Percentiles rank a stretch among this genome's conserved stretches.
These are phyloP conservation scores for Holcopasites calliopsidis DNA, from an alignment of 1,140 invertebrate species.

Conservation along the genomic window DNA sequence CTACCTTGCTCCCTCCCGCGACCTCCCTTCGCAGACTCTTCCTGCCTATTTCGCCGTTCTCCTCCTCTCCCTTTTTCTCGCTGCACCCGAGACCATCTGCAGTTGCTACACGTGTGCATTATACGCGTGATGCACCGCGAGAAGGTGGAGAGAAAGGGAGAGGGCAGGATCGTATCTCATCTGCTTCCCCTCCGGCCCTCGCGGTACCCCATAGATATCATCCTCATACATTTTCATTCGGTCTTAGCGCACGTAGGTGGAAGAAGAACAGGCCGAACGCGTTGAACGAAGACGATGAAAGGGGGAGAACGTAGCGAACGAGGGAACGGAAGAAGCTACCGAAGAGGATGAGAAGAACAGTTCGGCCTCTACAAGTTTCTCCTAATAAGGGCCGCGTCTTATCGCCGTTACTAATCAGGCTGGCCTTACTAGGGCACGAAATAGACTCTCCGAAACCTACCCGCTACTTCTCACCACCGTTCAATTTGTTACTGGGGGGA, in stretches of 20 bases:
- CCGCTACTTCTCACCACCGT: conserved; percentile 9
- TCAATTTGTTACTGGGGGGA: conserved; percentile 32
- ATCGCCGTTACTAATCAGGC: conserved; percentile 57
- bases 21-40: background rate
- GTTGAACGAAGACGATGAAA: background rate
- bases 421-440: conserved; percentile 56
- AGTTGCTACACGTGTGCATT: conserved; percentile 58
- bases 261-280: conserved; percentile 9
- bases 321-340: background rate
- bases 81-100: conserved; percentile 37
- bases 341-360: conserved; percentile 3
- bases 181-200: conserved; percentile 24
- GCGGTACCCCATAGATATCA: conserved; percentile 50
- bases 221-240: conserved; percentile 66
- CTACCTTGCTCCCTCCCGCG: conserved; percentile 5
- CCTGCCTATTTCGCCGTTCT: background rate
- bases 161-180: conserved; percentile 59
- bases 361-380: conserved; percentile 39
- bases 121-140: conserved; percentile 51
- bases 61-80: conserved; percentile 20
- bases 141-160: conserved; percentile 43
- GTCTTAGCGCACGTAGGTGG: conserved; percentile 45
- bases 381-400: conserved; percentile 61
- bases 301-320: background rate
- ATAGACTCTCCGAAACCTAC: conserved; percentile 48